These are phyloP conservation scores for Callinectes sapidus DNA, from an alignment of 2,888 invertebrate species.

Conservation along the genomic window DNA sequence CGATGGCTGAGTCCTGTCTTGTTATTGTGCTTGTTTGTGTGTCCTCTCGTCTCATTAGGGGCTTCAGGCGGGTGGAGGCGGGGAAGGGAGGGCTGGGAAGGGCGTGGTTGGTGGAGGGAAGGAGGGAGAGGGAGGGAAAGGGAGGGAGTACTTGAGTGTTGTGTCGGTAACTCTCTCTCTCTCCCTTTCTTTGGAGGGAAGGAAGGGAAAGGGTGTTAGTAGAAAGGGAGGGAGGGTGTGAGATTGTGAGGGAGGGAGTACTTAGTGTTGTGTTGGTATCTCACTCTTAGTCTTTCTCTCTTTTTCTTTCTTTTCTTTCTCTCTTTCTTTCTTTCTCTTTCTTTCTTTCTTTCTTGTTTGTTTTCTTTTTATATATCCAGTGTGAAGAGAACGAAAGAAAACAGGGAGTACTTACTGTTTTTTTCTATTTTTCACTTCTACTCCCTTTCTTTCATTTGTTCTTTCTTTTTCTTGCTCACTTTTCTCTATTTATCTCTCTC, in stretches of 20 bases:
- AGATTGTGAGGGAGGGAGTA: too few relatives aligned
- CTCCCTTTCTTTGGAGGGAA: background rate
- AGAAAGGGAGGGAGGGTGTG: background rate
- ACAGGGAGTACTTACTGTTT: background rate
- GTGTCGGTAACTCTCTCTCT: background rate
- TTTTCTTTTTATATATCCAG: background rate
- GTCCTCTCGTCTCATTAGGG: background rate
- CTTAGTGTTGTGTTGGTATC: too few relatives aligned
- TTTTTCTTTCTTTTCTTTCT: too few relatives aligned
- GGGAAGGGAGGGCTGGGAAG: background rate
- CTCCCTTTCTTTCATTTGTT: background rate
- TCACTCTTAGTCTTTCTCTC: too few relatives aligned
- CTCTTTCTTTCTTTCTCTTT: background rate
- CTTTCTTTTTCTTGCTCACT: background rate
- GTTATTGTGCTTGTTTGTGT: constrained; percentile 7
- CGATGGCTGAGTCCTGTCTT: background rate
- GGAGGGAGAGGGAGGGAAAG: background rate
- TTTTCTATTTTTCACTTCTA: background rate
- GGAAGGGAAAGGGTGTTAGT: background rate
- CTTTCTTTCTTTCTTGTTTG: background rate
- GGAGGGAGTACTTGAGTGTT: background rate
- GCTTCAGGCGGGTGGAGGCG: too few relatives aligned
- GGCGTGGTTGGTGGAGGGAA: background rate
- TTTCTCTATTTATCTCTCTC: too few relatives aligned
- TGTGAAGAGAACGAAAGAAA: too few relatives aligned